A percentile compares a stretch with the other conserved stretches of the same genome.
Evolutionary conservation across 2,113 vertebrate genomes (phyloP).

Genomic region (Malurus alboscapulatus): DNA sequence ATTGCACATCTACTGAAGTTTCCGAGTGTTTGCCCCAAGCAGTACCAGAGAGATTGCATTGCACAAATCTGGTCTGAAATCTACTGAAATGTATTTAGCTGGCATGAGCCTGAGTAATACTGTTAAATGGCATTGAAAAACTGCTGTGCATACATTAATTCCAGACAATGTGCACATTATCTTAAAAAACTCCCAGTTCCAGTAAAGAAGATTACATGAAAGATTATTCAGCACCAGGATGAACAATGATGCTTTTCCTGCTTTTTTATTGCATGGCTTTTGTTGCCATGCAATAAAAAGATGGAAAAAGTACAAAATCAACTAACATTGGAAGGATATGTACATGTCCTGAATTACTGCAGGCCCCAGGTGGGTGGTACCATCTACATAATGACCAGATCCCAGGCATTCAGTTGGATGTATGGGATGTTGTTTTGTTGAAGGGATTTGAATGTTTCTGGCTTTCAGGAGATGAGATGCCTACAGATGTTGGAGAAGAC

Average conservation of each 20-base stretch:
- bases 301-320: background rate
- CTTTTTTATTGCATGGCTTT: background rate
- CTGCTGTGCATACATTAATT: background rate
- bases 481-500: background rate
- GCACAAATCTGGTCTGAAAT: constrained; percentile 1
- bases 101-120: background rate
- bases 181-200: background rate
- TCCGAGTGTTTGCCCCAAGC: background rate
- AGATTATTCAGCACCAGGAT: background rate
- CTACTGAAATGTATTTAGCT: background rate
- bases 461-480: background rate
- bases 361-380: background rate
- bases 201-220: constrained; percentile 20
- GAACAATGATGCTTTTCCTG: background rate
- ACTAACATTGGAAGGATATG: background rate
- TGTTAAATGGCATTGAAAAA: background rate
- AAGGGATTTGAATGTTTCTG: background rate
- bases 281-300: background rate
- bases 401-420: background rate
- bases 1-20: background rate
- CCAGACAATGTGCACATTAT: constrained; percentile 14
- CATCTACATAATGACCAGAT: background rate
- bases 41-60: background rate
- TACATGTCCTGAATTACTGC: background rate
- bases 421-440: background rate